Conservation (phyloP, 2,113 vertebrate species). For the Symphodus melops region DNA sequence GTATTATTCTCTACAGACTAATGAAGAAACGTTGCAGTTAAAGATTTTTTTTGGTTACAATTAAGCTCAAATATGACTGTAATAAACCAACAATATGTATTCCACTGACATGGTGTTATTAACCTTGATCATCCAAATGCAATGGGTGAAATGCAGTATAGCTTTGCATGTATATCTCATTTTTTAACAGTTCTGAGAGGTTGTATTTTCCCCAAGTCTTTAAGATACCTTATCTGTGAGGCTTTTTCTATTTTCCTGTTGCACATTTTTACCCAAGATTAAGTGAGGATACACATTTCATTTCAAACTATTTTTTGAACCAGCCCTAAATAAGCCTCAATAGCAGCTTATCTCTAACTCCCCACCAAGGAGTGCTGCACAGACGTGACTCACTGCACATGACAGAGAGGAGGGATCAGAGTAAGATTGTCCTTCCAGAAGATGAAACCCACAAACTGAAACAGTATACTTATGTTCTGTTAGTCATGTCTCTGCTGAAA, state of each 20-base stretch:
- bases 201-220: not conserved
- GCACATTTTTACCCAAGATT: constrained; percentile 11
- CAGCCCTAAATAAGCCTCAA: constrained; percentile 34
- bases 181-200: too few species aligned
- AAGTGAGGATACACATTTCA: constrained; percentile 2
- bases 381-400: constrained; percentile 73
- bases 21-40: constrained; percentile 1
- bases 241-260: not conserved
- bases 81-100: too few species aligned
- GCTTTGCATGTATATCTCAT: not conserved
- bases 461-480: constrained; percentile 56
- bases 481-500: constrained; percentile 66
- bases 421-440: constrained; percentile 55
- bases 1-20: not conserved
- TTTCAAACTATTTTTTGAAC: constrained; percentile 8
- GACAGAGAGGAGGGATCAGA: constrained; percentile 39
- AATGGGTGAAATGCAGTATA: too few species aligned
- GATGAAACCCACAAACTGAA: constrained; percentile 62
- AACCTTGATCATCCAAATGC: too few species aligned
- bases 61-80: too few species aligned
- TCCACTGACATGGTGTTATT: too few species aligned
- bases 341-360: constrained; percentile 56
- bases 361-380: constrained; percentile 46
- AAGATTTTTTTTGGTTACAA: too few species aligned
- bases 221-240: not conserved